phyloP scores from a whole-genome alignment of 2,888 invertebrate species.

The Pristionchus exspectatus region DNA sequence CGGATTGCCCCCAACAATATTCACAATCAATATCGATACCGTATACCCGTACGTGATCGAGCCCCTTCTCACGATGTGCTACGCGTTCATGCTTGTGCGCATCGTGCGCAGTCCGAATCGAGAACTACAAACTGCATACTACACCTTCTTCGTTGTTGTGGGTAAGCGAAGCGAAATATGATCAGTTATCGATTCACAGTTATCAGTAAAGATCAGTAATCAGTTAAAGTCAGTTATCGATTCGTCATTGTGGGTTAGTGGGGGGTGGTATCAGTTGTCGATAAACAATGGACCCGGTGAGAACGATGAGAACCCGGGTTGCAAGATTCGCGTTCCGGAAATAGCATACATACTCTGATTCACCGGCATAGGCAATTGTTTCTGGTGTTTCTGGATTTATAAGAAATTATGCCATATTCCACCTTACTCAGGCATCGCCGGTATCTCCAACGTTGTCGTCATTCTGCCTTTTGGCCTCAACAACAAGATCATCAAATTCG shows the following conservation, averaged over 20 bases:
- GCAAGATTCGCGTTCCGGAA: no score
- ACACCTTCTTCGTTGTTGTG: conserved; percentile 36
- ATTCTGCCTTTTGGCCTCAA: neutral
- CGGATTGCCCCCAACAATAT: neutral
- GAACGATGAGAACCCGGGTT: no score
- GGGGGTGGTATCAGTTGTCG: no score
- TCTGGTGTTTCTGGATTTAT: no score
- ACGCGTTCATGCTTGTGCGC: neutral
- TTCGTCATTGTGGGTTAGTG: no score
- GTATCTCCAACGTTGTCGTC: conserved; percentile 21
- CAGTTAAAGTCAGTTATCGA: no score
- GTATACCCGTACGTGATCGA: conserved; percentile 29
- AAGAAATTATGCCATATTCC: no score
- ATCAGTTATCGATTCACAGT: neutral
- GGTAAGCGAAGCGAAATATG: neutral
- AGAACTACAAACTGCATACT: neutral
- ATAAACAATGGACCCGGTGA: no score
- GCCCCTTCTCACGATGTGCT: conserved; percentile 23
- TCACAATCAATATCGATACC: conserved; percentile 34
- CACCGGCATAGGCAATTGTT: no score
- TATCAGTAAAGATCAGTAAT: no score
- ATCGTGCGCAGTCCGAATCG: conserved; percentile 16
- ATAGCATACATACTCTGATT: no score
- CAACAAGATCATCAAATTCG: neutral
- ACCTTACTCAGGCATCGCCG: conserved; percentile 29